Conservation (phyloP, 1,140 invertebrate species). For the Patella vulgata region DNA sequence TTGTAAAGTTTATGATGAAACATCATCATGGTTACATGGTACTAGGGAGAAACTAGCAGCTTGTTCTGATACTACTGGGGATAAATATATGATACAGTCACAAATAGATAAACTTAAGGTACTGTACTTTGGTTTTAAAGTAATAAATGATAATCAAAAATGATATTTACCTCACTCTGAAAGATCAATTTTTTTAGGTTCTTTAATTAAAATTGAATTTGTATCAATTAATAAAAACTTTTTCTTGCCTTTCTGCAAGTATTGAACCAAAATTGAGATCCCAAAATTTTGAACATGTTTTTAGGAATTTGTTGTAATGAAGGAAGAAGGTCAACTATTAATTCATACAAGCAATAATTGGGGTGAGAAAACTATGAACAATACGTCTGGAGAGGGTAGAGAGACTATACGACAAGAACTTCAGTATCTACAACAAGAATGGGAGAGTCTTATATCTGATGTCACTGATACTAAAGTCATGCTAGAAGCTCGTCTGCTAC, state of each 20-base stretch:
- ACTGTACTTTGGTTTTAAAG: too few species aligned
- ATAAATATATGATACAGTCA: constrained; percentile 84
- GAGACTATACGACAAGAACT: constrained; percentile 87
- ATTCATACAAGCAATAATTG: constrained; percentile 90
- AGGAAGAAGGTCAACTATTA: constrained; percentile 90
- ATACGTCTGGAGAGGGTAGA: constrained; percentile 88
- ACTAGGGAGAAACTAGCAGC: constrained; percentile 84
- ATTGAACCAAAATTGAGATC: too few species aligned
- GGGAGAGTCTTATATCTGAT: constrained; percentile 82
- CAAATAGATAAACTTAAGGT: constrained; percentile 77
- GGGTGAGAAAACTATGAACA: constrained; percentile 92
- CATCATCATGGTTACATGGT: constrained; percentile 88
- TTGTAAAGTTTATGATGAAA: constrained; percentile 80
- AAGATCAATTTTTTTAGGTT: not conserved
- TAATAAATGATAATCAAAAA: constrained; percentile 1
- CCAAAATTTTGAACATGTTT: too few species aligned
- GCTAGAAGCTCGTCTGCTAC: constrained; percentile 83
- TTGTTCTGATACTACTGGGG: constrained; percentile 71
- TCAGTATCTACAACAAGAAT: constrained; percentile 86
- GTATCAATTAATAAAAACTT: not conserved
- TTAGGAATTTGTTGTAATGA: constrained; percentile 75
- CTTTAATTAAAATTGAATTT: not conserved
- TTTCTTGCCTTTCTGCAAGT: constrained; percentile 1
- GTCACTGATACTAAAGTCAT: constrained; percentile 92
- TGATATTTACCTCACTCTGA: not conserved